Evolutionary conservation across 2,113 vertebrate genomes (phyloP).

Genomic region (Pteropus alecto): DNA sequence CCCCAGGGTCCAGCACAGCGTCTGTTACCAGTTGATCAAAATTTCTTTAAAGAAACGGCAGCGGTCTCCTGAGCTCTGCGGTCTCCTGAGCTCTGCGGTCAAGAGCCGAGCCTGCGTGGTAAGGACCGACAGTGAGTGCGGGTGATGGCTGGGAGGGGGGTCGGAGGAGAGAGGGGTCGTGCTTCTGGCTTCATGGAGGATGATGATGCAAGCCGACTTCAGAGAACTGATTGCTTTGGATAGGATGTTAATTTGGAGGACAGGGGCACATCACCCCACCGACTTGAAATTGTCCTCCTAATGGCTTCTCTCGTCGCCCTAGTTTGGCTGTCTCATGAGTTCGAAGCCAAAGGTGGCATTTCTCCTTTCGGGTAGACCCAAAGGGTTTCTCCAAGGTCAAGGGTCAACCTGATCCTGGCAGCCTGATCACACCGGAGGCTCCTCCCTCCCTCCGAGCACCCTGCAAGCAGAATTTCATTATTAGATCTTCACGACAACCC

Average conservation of each 20-base stretch:
- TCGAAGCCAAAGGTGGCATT: background rate
- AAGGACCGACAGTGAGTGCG: background rate
- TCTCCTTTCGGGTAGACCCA: background rate
- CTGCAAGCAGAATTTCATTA: rapidly evolving
- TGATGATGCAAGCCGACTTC: rapidly evolving
- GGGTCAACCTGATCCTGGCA: background rate
- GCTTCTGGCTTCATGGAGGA: background rate
- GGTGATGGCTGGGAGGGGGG: rapidly evolving
- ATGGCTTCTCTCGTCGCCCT: rapidly evolving
- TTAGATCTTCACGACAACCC: background rate
- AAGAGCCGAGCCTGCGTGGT: rapidly evolving
- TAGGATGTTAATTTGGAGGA: too few relatives aligned
- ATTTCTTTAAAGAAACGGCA: background rate
- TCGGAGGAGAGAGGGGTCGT: background rate
- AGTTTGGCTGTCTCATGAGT: background rate
- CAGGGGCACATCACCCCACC: rapidly evolving
- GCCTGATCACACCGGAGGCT: too few relatives aligned
- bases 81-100: background rate
- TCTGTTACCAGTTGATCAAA: background rate
- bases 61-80: background rate
- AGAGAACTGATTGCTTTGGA: background rate
- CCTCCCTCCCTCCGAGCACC: background rate
- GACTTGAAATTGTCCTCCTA: rapidly evolving
- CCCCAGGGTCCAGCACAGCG: too few relatives aligned
- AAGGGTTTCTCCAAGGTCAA: background rate